Base-by-base conservation (phyloP, 2,113 vertebrate species). In the Bubo blakistoni region DNA sequence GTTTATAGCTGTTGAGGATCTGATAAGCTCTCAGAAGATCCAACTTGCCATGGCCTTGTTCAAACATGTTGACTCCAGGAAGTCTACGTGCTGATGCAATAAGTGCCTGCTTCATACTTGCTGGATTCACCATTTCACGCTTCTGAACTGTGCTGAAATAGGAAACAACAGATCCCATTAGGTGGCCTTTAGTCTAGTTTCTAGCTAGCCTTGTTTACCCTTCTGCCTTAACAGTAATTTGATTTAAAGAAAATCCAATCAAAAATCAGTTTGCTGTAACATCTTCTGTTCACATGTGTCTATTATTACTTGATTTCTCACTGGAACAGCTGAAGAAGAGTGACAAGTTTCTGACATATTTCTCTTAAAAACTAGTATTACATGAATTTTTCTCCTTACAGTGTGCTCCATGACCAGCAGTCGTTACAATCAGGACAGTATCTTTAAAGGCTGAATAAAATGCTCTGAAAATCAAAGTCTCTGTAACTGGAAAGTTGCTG, bases 21-120 rank as follows among this genome's bases (percentile, higher is more conserved):
- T 99, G 99, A 94, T 99, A 99, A 85, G 99, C 99, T 92, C 99
- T 93, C 57, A 99, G 98, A 44, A 99, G 98, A 96, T 99, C 99
- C 71, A 99, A 97, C 87, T 99, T 99, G 88, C 99, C 99, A 14
- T 99, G 99, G 62, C 99, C 99, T 97, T 99, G 99, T 79, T 99
- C 99, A 89, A 99, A 99, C 99, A 99, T 99, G 97, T 99, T 99
- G 94, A 99, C 99, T 13, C 99, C 99, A 5, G 99, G 99, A 86
- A 99, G 98, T 62, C 99, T 97, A 73, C 99, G 99, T 20, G 99
- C 99, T 1, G 99, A 99, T 0, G 99, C 99, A 4, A 99, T 99
- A 76, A 99, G 98, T 9, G 99, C 99, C 98, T 99, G 99, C 97
- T 99, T 99, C 99, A 99, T 99, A 71, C 99, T 99, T 51, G 99